These are phyloP conservation scores for Leptocoma aspasia DNA, from an alignment of 2,113 vertebrate species.

Conservation along the genomic window DNA sequence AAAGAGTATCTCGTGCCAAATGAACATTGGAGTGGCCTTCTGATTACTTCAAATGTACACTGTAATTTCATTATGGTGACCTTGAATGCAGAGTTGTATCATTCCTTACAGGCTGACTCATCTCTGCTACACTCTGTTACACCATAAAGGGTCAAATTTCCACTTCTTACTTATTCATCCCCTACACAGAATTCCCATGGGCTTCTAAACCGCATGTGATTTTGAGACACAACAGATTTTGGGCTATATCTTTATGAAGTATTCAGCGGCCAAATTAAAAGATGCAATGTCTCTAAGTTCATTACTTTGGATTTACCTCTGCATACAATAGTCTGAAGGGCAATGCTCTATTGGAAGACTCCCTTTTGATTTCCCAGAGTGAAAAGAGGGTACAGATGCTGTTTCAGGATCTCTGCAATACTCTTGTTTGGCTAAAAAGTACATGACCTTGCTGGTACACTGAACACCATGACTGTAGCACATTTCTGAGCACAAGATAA, in stretches of 20 bases:
- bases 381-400: not conserved
- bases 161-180: not conserved
- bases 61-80: constrained; percentile 31
- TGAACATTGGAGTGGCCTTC: not conserved
- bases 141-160: not conserved
- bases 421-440: not conserved
- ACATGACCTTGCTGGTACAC: not conserved
- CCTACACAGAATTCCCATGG: not conserved
- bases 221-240: not conserved
- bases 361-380: not conserved
- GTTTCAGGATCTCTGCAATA: not conserved
- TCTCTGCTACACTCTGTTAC: not conserved
- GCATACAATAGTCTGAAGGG: not conserved
- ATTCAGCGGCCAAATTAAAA: not conserved
- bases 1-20: constrained; percentile 9
- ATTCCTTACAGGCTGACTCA: not conserved
- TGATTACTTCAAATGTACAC: not conserved
- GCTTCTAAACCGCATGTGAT: not conserved
- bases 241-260: not conserved
- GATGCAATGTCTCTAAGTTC: not conserved
- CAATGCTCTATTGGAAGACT: not conserved
- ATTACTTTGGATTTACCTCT: not conserved
- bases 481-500: not conserved
- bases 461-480: not conserved
- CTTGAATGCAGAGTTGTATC: not conserved